A percentile compares a stretch with the other conserved stretches of the same genome.
phyloP scores from a whole-genome alignment of 2,888 invertebrate species.

The Torymus aiolomorphi region DNA sequence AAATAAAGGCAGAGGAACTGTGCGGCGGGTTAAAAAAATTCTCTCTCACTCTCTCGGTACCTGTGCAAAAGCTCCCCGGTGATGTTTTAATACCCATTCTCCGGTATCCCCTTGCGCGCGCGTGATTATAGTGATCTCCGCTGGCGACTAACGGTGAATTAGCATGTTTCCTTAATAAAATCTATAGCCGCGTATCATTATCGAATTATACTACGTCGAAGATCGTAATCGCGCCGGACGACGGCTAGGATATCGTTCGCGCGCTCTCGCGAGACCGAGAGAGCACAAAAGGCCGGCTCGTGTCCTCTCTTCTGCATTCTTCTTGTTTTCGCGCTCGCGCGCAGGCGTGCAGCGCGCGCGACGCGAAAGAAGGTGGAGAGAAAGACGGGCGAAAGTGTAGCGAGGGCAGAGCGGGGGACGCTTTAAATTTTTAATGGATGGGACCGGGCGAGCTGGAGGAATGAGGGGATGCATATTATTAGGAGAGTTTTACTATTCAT shows the following conservation, averaged over 20 bases:
- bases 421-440: conserved; percentile 51
- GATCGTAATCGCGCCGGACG: conserved; percentile 69
- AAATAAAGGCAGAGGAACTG: neutral
- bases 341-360: too few species aligned
- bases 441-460: conserved; percentile 8
- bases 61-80: conserved; percentile 54
- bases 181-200: conserved; percentile 71
- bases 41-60: conserved; percentile 5
- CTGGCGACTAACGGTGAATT: conserved; percentile 71
- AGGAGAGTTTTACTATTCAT: conserved; percentile 36
- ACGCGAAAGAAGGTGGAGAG: neutral
- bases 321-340: neutral
- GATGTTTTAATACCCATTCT: conserved; percentile 72
- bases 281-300: too few species aligned
- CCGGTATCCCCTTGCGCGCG: conserved; percentile 52
- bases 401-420: conserved; percentile 18
- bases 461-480: conserved; percentile 53
- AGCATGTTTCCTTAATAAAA: conserved; percentile 73
- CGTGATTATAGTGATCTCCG: conserved; percentile 70
- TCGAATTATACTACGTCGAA: conserved; percentile 72
- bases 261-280: conserved; percentile 57
- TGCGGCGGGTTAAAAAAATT: conserved; percentile 7
- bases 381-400: neutral
- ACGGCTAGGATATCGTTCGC: conserved; percentile 55
- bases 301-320: conserved; percentile 36